phyloP scores from a whole-genome alignment of 2,888 invertebrate species.

The Busseola fusca region DNA sequence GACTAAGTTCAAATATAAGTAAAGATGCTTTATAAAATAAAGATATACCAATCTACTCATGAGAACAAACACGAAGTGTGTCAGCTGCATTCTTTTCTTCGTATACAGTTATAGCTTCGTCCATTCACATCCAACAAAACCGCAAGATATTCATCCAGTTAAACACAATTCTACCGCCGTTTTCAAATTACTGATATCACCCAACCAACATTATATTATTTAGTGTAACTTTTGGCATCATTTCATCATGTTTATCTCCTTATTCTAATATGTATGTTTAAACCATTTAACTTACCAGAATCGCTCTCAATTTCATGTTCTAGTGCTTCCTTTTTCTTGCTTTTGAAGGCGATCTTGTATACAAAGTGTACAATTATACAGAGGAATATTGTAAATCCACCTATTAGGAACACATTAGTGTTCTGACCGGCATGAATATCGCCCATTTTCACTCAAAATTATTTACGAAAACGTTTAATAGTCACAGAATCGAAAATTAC shows the following conservation, averaged over 20 bases:
- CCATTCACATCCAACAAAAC: conserved; percentile 66
- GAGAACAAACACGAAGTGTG: conserved; percentile 65
- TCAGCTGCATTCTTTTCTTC: conserved; percentile 73
- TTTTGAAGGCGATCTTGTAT: conserved; percentile 79
- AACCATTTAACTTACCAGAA: conserved; percentile 72
- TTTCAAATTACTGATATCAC: conserved; percentile 10
- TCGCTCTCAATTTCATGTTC: conserved; percentile 79
- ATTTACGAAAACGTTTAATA: conserved; percentile 65
- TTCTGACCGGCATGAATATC: conserved; percentile 79
- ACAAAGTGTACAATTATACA: conserved; percentile 81
- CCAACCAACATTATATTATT: neutral
- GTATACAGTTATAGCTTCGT: conserved; percentile 69
- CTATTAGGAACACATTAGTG: conserved; percentile 73
- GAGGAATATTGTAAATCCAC: conserved; percentile 74
- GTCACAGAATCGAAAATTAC: conserved; percentile 66
- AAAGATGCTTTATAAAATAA: conserved; percentile 20
- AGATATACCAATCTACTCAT: conserved; percentile 18
- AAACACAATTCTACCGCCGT: conserved; percentile 29
- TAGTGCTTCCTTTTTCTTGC: conserved; percentile 78
- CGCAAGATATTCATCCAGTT: conserved; percentile 49
- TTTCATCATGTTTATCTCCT: conserved; percentile 9
- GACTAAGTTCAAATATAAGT: neutral
- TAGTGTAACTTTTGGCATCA: neutral
- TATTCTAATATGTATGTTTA: conserved; percentile 16
- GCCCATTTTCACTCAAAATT: conserved; percentile 85